Conservation (phyloP, 2,797 vertebrate species). For the Hyperoplus immaculatus region DNA sequence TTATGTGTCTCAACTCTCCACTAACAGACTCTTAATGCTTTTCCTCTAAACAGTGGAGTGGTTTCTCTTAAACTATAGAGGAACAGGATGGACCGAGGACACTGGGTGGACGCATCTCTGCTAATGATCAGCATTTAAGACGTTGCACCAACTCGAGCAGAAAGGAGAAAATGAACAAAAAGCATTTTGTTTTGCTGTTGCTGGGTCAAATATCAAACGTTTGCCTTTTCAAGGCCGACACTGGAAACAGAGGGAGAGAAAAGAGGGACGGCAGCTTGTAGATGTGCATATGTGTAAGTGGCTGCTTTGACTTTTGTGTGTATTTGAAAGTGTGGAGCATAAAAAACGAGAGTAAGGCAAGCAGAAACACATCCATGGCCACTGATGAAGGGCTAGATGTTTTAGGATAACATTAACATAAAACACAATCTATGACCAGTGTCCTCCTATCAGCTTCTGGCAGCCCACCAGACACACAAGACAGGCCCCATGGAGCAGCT, state of each 20-base stretch:
- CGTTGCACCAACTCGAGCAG: conserved; percentile 37
- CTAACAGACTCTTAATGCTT: conserved; percentile 53
- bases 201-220: conserved; percentile 26
- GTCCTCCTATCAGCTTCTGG: conserved; percentile 21
- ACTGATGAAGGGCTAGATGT: conserved; percentile 21
- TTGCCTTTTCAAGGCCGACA: conserved; percentile 3
- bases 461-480: conserved; percentile 23
- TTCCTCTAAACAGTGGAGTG: conserved; percentile 37
- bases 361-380: conserved; percentile 10
- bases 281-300: conserved; percentile 8
- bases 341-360: neutral
- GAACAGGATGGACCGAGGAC: conserved; percentile 44
- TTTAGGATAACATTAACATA: neutral
- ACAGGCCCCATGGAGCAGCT: conserved; percentile 15
- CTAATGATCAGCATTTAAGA: conserved; percentile 65
- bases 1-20: conserved; percentile 48
- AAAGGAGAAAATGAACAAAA: conserved; percentile 42
- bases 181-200: conserved; percentile 9
- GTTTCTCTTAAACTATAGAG: conserved; percentile 35
- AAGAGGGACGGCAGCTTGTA: conserved; percentile 20
- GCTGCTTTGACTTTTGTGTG: neutral
- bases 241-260: conserved; percentile 18
- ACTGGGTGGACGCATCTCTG: conserved; percentile 31
- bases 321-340: neutral
- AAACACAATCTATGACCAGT: conserved; percentile 1